Evolutionary conservation across 2,113 vertebrate species (phyloP).

Genomic region (Henicopernis longicauda): DNA sequence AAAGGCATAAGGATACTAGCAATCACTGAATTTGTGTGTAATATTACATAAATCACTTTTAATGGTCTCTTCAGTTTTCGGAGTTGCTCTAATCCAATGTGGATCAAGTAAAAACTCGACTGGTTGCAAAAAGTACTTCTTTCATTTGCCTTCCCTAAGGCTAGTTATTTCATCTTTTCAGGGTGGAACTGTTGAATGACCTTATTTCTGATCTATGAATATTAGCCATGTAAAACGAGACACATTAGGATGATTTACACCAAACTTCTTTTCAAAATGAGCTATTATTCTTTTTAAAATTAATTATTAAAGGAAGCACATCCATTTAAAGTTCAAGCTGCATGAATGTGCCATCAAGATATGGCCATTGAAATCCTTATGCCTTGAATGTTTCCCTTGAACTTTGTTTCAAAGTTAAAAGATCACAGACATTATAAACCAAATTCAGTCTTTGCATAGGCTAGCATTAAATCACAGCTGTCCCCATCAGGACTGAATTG

Average conservation of each 20-base stretch:
- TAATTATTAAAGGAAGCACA: not conserved
- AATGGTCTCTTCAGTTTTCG: not conserved
- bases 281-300: not conserved
- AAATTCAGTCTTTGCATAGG: constrained; percentile 21
- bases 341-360: not conserved
- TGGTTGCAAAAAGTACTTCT: not conserved
- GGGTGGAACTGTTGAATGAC: not conserved
- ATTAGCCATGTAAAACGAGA: not conserved
- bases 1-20: constrained; percentile 64
- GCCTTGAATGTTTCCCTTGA: constrained; percentile 58
- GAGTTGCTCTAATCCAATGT: not conserved
- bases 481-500: constrained; percentile 27
- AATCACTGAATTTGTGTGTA: not conserved
- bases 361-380: constrained; percentile 51
- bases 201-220: not conserved
- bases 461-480: not conserved
- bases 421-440: constrained; percentile 30
- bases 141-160: not conserved
- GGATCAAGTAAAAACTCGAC: not conserved
- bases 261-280: not conserved
- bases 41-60: not conserved
- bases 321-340: not conserved
- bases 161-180: not conserved
- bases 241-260: not conserved
- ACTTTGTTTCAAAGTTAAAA: constrained; percentile 25